phyloP scores from a whole-genome alignment of 2,888 invertebrate genomes.

The Folsomia candida region DNA sequence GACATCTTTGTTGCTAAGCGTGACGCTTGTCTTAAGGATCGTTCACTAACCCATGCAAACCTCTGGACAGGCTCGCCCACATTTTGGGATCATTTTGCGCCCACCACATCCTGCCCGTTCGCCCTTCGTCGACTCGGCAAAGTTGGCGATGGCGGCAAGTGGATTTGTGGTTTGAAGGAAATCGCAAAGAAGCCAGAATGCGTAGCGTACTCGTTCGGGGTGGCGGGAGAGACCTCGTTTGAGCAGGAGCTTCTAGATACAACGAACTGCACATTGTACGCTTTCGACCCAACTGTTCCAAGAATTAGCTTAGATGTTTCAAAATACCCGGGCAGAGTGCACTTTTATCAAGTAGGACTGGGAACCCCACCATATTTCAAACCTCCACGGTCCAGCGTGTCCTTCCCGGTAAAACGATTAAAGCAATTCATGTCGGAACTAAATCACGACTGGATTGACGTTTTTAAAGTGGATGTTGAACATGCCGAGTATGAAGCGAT shows the following conservation, averaged over 20 bases:
- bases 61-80: background rate
- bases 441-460: background rate
- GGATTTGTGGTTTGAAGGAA: background rate
- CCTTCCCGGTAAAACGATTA: background rate
- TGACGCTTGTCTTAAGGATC: background rate
- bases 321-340: background rate
- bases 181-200: background rate
- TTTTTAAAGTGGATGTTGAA: background rate
- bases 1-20: background rate
- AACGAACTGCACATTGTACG: background rate
- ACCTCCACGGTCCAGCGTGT: no score
- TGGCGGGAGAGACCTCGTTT: background rate
- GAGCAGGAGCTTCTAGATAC: background rate
- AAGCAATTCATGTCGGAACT: background rate
- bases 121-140: background rate
- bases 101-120: background rate
- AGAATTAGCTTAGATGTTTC: background rate
- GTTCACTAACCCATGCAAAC: background rate
- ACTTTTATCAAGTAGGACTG: background rate
- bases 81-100: background rate
- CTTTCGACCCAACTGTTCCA: background rate
- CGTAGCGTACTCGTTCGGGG: constrained; percentile 32
- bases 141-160: background rate
- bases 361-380: no score
- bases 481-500: background rate